Evolutionary conservation across 2,113 vertebrate species (phyloP).

Genomic region (Halichoerus grypus): DNA sequence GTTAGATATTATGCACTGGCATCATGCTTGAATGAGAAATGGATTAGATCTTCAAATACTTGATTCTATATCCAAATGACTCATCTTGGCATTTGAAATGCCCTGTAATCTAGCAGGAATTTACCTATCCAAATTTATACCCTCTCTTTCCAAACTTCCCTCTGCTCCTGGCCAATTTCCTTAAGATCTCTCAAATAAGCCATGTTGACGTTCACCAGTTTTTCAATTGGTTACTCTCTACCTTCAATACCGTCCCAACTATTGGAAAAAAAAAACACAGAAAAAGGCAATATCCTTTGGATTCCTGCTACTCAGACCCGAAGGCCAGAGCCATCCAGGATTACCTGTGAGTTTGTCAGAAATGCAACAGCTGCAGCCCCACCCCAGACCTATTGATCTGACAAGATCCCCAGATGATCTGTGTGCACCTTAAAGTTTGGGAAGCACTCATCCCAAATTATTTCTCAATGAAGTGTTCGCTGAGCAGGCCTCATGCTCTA

Average conservation of each 20-base stretch:
- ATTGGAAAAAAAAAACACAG: not conserved
- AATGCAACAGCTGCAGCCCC: not conserved
- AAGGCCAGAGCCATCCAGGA: not conserved
- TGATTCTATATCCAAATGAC: not conserved
- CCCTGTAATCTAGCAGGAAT: not conserved
- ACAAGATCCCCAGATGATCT: not conserved
- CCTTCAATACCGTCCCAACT: not conserved
- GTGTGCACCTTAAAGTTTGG: not conserved
- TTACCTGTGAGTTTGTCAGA: not conserved
- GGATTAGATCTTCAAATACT: constrained; percentile 4
- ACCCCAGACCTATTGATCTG: not conserved
- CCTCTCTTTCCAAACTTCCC: not conserved
- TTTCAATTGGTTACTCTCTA: not conserved
- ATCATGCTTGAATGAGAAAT: constrained; percentile 27
- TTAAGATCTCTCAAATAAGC: not conserved
- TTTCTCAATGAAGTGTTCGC: not conserved
- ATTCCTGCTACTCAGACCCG: not conserved
- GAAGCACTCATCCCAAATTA: not conserved
- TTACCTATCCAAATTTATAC: constrained; percentile 7
- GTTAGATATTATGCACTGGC: not conserved
- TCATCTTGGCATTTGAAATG: constrained; percentile 31
- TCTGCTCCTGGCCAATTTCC: not conserved
- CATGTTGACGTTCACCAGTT: not conserved
- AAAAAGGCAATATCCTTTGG: not conserved
- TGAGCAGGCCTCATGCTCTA: not conserved